A percentile compares a stretch with the other conserved stretches of the same genome.
These are phyloP conservation scores for Mycalesis mineus DNA, from an alignment of 2,888 invertebrate species.

Conservation along the genomic window DNA sequence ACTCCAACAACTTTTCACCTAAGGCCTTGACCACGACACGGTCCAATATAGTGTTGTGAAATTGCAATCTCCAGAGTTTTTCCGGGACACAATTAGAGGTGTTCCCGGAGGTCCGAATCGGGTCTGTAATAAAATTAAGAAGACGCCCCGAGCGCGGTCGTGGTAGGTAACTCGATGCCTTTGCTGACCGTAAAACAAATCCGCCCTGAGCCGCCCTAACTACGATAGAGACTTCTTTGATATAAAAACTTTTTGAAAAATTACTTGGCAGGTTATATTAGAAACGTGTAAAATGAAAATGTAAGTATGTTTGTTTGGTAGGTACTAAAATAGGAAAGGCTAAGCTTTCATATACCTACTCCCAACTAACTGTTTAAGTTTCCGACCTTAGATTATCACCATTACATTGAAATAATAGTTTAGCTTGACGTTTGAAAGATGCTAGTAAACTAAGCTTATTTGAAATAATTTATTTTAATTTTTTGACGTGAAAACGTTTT, in stretches of 20 bases:
- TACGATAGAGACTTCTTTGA: slow-evolving; percentile 39
- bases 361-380: too few relatives aligned
- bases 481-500: too few relatives aligned
- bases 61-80: slow-evolving; percentile 63
- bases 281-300: too few relatives aligned
- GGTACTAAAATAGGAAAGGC: too few relatives aligned
- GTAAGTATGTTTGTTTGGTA: too few relatives aligned
- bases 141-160: slow-evolving; percentile 63
- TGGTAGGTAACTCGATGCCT: slow-evolving; percentile 64
- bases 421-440: too few relatives aligned
- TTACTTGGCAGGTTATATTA: too few relatives aligned
- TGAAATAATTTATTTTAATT: too few relatives aligned
- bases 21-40: not conserved
- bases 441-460: too few relatives aligned
- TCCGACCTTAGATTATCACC: too few relatives aligned
- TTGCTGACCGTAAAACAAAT: slow-evolving; percentile 74
- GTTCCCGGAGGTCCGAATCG: slow-evolving; percentile 53
- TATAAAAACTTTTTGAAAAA: not conserved
- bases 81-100: slow-evolving; percentile 73
- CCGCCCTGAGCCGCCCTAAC: slow-evolving; percentile 44
- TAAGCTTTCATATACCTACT: too few relatives aligned
- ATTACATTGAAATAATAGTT: too few relatives aligned
- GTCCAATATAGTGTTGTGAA: slow-evolving; percentile 36
- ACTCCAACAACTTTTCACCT: not conserved
- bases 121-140: slow-evolving; percentile 77